Conservation (phyloP, 2,113 vertebrate species). For the Herpailurus yagouaroundi region DNA sequence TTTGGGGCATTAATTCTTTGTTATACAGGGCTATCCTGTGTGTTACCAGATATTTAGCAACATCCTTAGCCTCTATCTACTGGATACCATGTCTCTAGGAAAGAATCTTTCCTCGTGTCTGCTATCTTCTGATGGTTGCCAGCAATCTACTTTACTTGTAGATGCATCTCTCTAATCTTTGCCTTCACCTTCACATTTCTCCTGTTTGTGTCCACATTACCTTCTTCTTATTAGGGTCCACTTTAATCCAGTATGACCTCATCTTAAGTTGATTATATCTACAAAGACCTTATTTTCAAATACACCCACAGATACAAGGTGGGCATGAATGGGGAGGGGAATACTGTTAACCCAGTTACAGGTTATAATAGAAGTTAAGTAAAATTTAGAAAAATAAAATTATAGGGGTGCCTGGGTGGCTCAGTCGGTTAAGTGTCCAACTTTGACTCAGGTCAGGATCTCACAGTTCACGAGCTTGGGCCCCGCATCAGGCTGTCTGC, state of each 20-base stretch:
- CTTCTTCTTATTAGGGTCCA: neutral
- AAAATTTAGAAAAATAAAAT: constrained; percentile 34
- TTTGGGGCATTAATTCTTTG: neutral
- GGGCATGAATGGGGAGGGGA: neutral
- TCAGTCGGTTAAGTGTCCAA: no score
- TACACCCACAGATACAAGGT: neutral
- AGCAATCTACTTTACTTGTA: neutral
- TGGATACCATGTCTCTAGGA: neutral
- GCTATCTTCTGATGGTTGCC: neutral
- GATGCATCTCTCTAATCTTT: neutral
- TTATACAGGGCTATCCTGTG: neutral
- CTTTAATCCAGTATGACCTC: neutral
- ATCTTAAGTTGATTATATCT: neutral
- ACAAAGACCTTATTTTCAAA: constrained; percentile 26
- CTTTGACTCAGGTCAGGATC: no score
- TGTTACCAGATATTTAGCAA: neutral
- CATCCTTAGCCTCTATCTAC: neutral
- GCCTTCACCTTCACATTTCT: neutral
- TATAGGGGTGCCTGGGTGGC: no score
- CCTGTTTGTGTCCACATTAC: neutral
- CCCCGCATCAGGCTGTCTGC: no score
- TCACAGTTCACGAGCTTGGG: no score
- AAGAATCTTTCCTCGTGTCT: neutral
- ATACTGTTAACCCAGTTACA: neutral
- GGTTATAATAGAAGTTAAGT: neutral